Base-by-base conservation (phyloP, 2,113 vertebrate species). In the Otolemur garnettii region DNA sequence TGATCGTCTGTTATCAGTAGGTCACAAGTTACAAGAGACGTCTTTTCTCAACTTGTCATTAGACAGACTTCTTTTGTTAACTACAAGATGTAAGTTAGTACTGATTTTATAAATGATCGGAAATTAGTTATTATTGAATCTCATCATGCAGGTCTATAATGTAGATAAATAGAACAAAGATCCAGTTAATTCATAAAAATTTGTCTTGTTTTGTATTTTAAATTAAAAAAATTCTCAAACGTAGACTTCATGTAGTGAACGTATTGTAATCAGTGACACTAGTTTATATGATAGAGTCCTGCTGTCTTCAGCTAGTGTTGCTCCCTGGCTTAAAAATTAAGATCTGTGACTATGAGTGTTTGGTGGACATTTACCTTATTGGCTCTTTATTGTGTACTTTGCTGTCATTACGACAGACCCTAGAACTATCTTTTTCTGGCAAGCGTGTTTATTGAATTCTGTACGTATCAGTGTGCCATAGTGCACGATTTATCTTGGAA, bases 401-500 rank as follows among this genome's bases (percentile, higher is more conserved):
- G 53, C 42, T 87, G 3, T 68, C 55, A 79, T 87, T 71, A 79
- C 26, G 62, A 22, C 14, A 9, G 22, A 60, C 64, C 19, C 60
- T 75, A 50, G 92, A 69, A 83, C 33, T 57, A 5, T 86, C 28
- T 92, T 71, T 94, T 94, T 59, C 42, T 72, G 13, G 19, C 17
- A 8, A 35, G 59, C 7, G 12, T 11, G 0, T 72, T 92, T 93
- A 42, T n/a, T 84, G 55, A 87, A 81, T 86, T 72, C 77, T 82
- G 50, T 83, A 86, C 30, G 7, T 78, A 35, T 96, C 84, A 80
- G 79, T 42, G 13, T 89, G 93, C 79, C 64, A 62, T 87, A 66
- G 60, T 68, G 45, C 35, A 17, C 17, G 68, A 2, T 85, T 95
- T 94, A 87, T 93, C 94, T 95, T 79, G 53, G 74, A 92, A 93